phyloP scores from a whole-genome alignment of 2,888 invertebrate species.

The Galerucella calmariensis region DNA sequence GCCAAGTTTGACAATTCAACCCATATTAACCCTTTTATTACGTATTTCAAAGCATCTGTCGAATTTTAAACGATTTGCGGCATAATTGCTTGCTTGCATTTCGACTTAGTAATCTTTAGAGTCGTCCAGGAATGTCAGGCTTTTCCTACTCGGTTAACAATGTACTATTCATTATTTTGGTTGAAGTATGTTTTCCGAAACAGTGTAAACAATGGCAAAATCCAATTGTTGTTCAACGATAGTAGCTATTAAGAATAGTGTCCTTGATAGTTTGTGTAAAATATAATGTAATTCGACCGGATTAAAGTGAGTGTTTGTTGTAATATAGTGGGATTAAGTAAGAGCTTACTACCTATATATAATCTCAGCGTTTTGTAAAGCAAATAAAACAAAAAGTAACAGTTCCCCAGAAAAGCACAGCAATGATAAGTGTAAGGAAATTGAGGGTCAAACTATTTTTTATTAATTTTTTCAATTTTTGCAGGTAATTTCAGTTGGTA shows the following conservation, averaged over 20 bases:
- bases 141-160: background rate
- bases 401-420: background rate
- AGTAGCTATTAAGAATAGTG: too few relatives aligned
- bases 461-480: background rate
- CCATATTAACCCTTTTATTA: too few relatives aligned
- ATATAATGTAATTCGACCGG: background rate
- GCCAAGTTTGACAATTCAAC: too few relatives aligned
- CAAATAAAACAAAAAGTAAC: background rate
- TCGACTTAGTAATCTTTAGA: too few relatives aligned
- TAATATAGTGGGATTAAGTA: conserved; percentile 4
- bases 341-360: background rate
- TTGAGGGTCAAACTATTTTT: background rate
- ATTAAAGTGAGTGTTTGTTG: background rate
- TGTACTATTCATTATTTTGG: background rate
- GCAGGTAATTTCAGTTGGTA: background rate
- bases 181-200: too few relatives aligned
- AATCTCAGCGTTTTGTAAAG: background rate
- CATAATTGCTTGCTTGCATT: too few relatives aligned
- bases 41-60: too few relatives aligned
- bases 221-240: too few relatives aligned
- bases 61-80: too few relatives aligned
- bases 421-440: background rate
- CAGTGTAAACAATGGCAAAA: too few relatives aligned
- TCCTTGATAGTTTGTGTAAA: background rate
- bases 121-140: too few relatives aligned